phyloP scores from a whole-genome alignment of 2,888 invertebrate genomes.

The Agrotis segetum region DNA sequence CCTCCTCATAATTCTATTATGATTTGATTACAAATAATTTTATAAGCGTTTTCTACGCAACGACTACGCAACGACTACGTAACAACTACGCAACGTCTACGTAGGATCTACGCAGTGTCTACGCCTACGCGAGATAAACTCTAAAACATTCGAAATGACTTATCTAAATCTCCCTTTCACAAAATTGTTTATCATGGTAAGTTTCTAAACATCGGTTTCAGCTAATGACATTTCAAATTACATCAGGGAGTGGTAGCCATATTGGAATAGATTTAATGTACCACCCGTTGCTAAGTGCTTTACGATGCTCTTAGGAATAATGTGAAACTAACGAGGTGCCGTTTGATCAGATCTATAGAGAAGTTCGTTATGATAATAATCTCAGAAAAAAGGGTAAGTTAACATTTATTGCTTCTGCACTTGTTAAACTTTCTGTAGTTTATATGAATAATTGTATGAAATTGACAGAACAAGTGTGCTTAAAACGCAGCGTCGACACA shows the following conservation, averaged over 20 bases:
- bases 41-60: no score
- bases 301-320: slow-evolving; percentile 34
- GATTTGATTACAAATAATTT: no score
- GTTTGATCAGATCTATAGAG: slow-evolving; percentile 28
- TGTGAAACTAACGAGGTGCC: slow-evolving; percentile 41
- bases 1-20: no score
- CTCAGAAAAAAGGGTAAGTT: no score
- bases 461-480: no score
- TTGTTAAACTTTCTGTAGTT: no score
- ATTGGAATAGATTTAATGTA: slow-evolving; percentile 37
- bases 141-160: neutral
- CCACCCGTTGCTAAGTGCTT: slow-evolving; percentile 35
- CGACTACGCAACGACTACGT: no score
- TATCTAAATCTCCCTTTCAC: slow-evolving; percentile 1
- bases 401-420: neutral
- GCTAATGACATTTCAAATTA: slow-evolving; percentile 38
- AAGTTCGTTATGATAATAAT: slow-evolving; percentile 12
- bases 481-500: no score
- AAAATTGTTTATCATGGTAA: slow-evolving; percentile 26
- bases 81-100: no score
- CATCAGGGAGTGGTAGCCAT: slow-evolving; percentile 10
- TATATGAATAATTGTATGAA: no score
- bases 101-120: no score
- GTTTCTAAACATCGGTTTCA: slow-evolving; percentile 23
- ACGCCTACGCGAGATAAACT: neutral